These are phyloP conservation scores for Thunnus maccoyii DNA, from an alignment of 2,113 vertebrate genomes.

Conservation along the genomic window DNA sequence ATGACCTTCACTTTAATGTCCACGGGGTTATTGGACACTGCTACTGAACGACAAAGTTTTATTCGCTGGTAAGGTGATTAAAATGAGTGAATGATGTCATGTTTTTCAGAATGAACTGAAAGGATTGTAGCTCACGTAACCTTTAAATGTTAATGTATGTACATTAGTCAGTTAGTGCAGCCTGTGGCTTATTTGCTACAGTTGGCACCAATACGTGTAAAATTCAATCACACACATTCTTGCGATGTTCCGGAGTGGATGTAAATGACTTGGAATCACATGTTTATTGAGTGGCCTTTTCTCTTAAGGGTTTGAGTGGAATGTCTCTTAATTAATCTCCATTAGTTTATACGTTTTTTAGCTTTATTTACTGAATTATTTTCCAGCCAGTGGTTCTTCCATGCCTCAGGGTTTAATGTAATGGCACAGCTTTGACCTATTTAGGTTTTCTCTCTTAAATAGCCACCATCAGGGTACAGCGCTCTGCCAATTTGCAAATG, in stretches of 20 bases:
- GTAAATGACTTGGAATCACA: conserved; percentile 27
- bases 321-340: conserved; percentile 58
- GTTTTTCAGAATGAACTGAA: conserved; percentile 20
- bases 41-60: conserved; percentile 2
- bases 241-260: conserved; percentile 24
- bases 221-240: conserved; percentile 21
- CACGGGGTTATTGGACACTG: conserved; percentile 6
- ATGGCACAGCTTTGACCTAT: conserved; percentile 54
- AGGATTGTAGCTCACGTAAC: conserved; percentile 1
- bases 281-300: conserved; percentile 42
- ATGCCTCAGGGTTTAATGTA: conserved; percentile 20
- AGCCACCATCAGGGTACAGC: conserved; percentile 8
- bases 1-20: conserved; percentile 27
- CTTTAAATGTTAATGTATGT: conserved; percentile 32
- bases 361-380: conserved; percentile 45
- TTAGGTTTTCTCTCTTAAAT: conserved; percentile 43
- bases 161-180: background rate
- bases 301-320: conserved; percentile 26
- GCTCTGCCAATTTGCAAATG: conserved; percentile 9
- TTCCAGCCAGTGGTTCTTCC: conserved; percentile 28
- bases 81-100: conserved; percentile 1
- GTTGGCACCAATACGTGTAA: background rate
- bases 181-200: conserved; percentile 1
- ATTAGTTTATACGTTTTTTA: conserved; percentile 16
- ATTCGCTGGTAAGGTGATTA: conserved; percentile 6